These are phyloP conservation scores for Hofmannophila pseudospretella DNA, from an alignment of 2,888 invertebrate species.

Conservation along the genomic window DNA sequence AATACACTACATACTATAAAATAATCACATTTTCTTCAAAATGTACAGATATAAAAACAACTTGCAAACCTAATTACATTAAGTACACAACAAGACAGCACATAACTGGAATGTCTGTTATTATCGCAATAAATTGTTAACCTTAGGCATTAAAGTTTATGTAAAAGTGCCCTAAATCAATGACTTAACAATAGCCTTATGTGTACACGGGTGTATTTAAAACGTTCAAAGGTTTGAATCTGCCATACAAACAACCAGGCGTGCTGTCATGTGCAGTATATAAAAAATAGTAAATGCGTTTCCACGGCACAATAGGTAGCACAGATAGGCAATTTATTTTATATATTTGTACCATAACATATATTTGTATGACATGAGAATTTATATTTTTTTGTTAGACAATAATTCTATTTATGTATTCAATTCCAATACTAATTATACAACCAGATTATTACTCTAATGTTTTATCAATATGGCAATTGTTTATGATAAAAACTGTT, in stretches of 20 bases:
- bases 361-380: background rate
- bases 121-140: no score
- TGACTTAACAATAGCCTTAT: no score
- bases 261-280: conserved; percentile 54
- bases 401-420: no score
- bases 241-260: conserved; percentile 30
- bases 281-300: conserved; percentile 60
- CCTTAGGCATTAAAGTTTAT: no score
- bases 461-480: background rate
- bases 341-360: no score
- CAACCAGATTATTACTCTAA: no score
- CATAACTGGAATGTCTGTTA: conserved; percentile 64
- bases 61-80: conserved; percentile 36
- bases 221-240: no score
- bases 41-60: conserved; percentile 64
- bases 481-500: background rate
- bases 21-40: conserved; percentile 64
- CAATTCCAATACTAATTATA: no score
- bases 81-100: conserved; percentile 73
- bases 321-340: background rate
- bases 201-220: no score
- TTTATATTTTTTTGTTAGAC: no score
- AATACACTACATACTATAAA: conserved; percentile 36
- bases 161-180: no score
- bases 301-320: background rate